A percentile compares a stretch with the other conserved stretches of the same genome.
Evolutionary conservation across 2,888 invertebrate genomes (phyloP).

Genomic region (Exephanes ischioxanthus): DNA sequence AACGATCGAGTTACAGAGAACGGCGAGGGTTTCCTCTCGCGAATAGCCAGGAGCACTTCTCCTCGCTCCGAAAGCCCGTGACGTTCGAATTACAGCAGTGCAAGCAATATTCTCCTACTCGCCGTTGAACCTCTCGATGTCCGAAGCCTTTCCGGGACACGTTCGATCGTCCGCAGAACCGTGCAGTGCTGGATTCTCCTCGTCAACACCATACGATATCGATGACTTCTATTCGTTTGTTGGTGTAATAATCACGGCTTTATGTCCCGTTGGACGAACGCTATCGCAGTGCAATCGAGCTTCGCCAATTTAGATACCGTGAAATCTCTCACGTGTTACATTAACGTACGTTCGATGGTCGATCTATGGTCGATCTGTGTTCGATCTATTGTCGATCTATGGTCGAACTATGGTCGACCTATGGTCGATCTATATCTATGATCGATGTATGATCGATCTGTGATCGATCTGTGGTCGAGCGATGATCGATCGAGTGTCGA

Average conservation of each 20-base stretch:
- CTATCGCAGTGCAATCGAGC: not conserved
- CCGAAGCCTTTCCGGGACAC: conserved; percentile 45
- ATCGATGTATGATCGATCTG: too few relatives aligned
- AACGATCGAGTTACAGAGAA: conserved; percentile 63
- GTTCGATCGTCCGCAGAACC: conserved; percentile 20
- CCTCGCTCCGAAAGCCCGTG: conserved; percentile 32
- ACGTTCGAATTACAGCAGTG: conserved; percentile 38
- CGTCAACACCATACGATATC: not conserved
- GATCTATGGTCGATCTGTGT: too few relatives aligned
- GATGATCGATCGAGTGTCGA: too few relatives aligned
- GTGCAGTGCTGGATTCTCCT: conserved; percentile 14
- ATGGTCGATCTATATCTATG: too few relatives aligned
- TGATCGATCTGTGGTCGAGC: too few relatives aligned
- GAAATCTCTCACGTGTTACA: not conserved
- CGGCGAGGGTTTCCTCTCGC: conserved; percentile 28
- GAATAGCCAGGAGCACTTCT: conserved; percentile 52
- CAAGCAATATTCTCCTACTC: not conserved
- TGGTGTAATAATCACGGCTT: not conserved
- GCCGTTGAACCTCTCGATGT: conserved; percentile 1
- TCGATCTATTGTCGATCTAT: too few relatives aligned
- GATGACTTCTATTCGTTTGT: not conserved
- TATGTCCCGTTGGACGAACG: not conserved
- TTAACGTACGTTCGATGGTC: not conserved
- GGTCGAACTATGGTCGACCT: too few relatives aligned
- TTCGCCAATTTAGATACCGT: not conserved